phyloP scores from a whole-genome alignment of 2,888 invertebrate genomes.

The Agrochola circellaris region DNA sequence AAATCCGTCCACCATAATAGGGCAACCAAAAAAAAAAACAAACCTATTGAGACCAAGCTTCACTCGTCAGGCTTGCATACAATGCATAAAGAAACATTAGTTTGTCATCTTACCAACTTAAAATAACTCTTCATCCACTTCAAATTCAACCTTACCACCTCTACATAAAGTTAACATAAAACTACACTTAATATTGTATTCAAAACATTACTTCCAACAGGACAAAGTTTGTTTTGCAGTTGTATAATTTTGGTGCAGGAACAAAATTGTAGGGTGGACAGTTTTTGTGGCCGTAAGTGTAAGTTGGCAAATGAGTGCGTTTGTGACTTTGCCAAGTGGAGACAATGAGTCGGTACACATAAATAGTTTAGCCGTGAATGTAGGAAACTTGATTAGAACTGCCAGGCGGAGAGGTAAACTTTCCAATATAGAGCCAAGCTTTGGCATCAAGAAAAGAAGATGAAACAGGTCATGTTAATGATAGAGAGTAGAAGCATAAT shows the following conservation, averaged over 20 bases:
- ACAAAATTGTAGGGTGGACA: slow-evolving; percentile 25
- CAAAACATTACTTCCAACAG: slow-evolving; percentile 67
- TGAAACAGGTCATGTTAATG: neutral
- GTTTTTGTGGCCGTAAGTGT: slow-evolving; percentile 41
- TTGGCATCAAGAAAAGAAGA: neutral
- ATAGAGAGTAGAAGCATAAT: neutral
- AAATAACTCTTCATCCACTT: slow-evolving; percentile 3
- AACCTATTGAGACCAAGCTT: slow-evolving; percentile 64
- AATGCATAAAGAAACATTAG: slow-evolving; percentile 74
- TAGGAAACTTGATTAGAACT: slow-evolving; percentile 60
- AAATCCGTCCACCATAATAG: slow-evolving; percentile 69
- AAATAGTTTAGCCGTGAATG: slow-evolving; percentile 72
- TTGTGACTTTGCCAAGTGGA: slow-evolving; percentile 78
- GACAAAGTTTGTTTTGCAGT: slow-evolving; percentile 45
- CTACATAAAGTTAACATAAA: slow-evolving; percentile 13
- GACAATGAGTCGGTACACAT: slow-evolving; percentile 75
- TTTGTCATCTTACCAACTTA: slow-evolving; percentile 61
- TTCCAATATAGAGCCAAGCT: neutral
- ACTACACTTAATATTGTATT: slow-evolving; percentile 54
- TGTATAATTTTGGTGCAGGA: slow-evolving; percentile 48
- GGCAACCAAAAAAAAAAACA: slow-evolving; percentile 71
- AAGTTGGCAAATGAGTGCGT: slow-evolving; percentile 63
- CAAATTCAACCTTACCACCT: slow-evolving; percentile 53
- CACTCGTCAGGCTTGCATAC: slow-evolving; percentile 74
- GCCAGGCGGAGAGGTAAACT: slow-evolving; percentile 8